Evolutionary conservation across 2,113 vertebrate genomes (phyloP).

Genomic region (Numida meleagris): DNA sequence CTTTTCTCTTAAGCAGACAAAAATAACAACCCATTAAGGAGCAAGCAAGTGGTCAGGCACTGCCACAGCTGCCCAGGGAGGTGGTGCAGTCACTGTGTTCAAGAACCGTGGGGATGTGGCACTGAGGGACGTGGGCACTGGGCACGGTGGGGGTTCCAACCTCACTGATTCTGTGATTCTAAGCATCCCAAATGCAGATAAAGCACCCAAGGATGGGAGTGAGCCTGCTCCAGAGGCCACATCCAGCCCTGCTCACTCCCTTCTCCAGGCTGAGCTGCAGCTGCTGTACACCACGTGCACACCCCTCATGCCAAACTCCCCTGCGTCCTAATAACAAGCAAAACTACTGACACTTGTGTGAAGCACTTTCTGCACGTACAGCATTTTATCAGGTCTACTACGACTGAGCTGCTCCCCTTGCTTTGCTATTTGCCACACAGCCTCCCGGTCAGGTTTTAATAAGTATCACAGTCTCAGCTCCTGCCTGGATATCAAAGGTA

Average conservation of each 20-base stretch:
- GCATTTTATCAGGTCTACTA: background rate
- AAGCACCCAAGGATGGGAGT: background rate
- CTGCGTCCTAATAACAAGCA: background rate
- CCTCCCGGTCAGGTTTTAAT: background rate
- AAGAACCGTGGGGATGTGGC: too few species aligned
- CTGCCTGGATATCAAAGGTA: background rate
- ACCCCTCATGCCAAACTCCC: background rate
- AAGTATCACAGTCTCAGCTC: background rate
- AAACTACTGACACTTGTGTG: background rate
- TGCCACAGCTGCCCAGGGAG: too few species aligned
- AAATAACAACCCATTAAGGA: background rate
- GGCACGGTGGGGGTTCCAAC: too few species aligned
- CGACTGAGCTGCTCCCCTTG: rapidly evolving
- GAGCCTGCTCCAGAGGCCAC: rapidly evolving
- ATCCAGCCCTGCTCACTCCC: background rate
- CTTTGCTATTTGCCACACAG: rapidly evolving
- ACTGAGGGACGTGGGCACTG: too few species aligned
- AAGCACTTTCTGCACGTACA: background rate
- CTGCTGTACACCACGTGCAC: rapidly evolving
- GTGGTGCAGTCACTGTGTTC: too few species aligned
- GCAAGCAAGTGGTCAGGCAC: too few species aligned
- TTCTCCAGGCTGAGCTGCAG: background rate
- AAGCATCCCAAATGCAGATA: background rate
- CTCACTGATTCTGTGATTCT: too few species aligned
- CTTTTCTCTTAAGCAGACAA: background rate